These are phyloP conservation scores for Vicugna pacos DNA, from an alignment of 2,113 vertebrate genomes.

Conservation along the genomic window DNA sequence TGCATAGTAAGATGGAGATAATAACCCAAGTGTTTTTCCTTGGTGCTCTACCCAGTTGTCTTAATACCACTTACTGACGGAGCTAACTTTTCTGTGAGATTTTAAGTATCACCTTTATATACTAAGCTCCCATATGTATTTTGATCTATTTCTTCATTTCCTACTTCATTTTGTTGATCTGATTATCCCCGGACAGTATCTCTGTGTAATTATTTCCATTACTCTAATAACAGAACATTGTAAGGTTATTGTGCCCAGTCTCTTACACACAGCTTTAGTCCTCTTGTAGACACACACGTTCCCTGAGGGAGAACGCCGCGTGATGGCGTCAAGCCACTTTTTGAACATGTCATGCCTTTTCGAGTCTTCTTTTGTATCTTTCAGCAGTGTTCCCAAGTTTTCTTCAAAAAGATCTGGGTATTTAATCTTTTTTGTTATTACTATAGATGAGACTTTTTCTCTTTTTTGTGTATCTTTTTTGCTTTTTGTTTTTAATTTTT, in stretches of 20 bases:
- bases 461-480: neutral
- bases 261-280: neutral
- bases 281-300: neutral
- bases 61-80: neutral
- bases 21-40: neutral
- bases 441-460: neutral
- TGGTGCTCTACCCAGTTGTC: neutral
- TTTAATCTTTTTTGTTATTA: neutral
- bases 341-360: neutral
- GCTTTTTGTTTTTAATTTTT: too few relatives aligned
- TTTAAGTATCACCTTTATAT: neutral
- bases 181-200: neutral
- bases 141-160: neutral
- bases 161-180: neutral
- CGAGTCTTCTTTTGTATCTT: neutral
- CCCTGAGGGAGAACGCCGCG: neutral
- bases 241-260: neutral
- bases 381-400: neutral
- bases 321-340: neutral
- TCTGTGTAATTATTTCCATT: neutral
- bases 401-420: neutral
- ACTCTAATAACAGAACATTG: neutral
- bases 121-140: neutral
- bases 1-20: neutral
- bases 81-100: neutral